Base-by-base conservation (phyloP, 2,797 vertebrate genomes). In the Artibeus lituratus region DNA sequence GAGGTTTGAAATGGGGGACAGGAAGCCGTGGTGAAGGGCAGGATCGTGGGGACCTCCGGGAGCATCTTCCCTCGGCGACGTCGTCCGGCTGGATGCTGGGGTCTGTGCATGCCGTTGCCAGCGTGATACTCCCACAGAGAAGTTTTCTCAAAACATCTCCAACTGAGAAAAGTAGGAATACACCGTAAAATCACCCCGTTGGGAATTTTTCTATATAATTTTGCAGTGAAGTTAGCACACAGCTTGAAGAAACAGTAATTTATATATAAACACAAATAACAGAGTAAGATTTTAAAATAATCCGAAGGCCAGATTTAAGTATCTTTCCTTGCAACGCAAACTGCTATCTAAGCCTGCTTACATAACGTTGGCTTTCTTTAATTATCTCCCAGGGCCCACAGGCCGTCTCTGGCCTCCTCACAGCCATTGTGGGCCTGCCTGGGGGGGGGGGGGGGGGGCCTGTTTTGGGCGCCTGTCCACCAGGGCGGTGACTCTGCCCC, bases 261-360 rank as follows among this genome's bases (percentile, higher is more conserved):
- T 97, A 78, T 90, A 95, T 89, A 87, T 81, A 95, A 95, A 95
- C 47, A 35, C 85, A 96, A 97, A 95, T 97, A 93, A 87, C 78
- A 90, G 96, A 90, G 81, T 94, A 74, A 90, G 94, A 77, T 81
- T 84, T 94, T 87, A 94, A 96, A 94, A 95, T 95, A 88, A 93
- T 88, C 67, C n/a, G 18, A 78, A 92, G 47, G 91, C 92, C 84
- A 87, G 91, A 80, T 93, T 93, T 96, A 95, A 96, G 91, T 65
- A 74, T 93, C 67, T 93, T 84, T 81, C 93, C 93, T 95, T 49
- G 85, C n/a, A 87, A 82, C 94, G 67, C 94, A 90, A 69, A 62
- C 80, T 92, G 65, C 85, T 93, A 4, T 90, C 95, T 67, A 35
- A 67, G 70, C 90, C 81, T 86, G 29, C 88, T 85, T 91, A 47